Evolutionary conservation across 2,888 invertebrate species (phyloP).

Genomic region (Cerceris rybyensis): DNA sequence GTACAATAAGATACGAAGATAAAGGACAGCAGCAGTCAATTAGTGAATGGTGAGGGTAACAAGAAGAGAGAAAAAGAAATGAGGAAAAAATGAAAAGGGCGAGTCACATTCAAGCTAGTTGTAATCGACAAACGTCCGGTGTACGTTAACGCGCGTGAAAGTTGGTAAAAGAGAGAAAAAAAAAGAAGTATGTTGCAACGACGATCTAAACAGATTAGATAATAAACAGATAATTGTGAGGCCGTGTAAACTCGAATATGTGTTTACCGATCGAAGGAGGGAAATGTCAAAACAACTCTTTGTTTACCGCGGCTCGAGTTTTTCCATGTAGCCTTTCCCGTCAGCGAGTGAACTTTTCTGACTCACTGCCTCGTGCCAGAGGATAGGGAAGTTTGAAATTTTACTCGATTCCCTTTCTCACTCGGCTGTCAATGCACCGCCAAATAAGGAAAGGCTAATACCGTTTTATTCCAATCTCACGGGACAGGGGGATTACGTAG

Average conservation of each 20-base stretch:
- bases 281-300: slow-evolving; percentile 50
- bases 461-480: neutral
- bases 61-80: slow-evolving; percentile 1
- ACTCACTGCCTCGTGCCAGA: slow-evolving; percentile 10
- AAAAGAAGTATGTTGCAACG: neutral
- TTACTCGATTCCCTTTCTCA: slow-evolving; percentile 57
- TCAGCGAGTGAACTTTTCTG: neutral
- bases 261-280: slow-evolving; percentile 15
- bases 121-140: no score
- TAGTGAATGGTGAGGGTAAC: neutral
- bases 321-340: slow-evolving; percentile 2
- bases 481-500: neutral
- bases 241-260: slow-evolving; percentile 8
- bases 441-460: slow-evolving; percentile 71
- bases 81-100: neutral
- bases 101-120: no score
- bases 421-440: slow-evolving; percentile 66
- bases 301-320: slow-evolving; percentile 29
- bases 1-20: slow-evolving; percentile 12
- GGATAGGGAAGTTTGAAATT: slow-evolving; percentile 34
- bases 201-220: slow-evolving; percentile 21
- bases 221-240: slow-evolving; percentile 27
- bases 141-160: no score
- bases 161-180: no score
- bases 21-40: neutral